Evolutionary conservation across 2,888 invertebrate genomes (phyloP).

Genomic region (Cacoxenus indagator): DNA sequence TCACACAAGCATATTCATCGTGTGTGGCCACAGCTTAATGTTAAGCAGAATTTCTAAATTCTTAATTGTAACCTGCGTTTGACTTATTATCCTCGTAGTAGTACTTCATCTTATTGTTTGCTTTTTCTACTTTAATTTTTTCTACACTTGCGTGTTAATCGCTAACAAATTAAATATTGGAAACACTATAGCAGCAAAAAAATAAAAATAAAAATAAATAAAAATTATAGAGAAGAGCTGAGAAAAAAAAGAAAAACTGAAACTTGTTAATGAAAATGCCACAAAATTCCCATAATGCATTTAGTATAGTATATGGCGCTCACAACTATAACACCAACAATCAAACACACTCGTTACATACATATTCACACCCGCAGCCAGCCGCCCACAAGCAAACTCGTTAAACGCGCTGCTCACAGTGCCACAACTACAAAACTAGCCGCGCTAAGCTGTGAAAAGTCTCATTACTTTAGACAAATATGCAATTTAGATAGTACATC

Average conservation of each 20-base stretch:
- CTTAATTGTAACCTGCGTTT: no score
- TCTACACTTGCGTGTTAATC: constrained; percentile 53
- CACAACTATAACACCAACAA: constrained; percentile 45
- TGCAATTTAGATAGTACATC: constrained; percentile 51
- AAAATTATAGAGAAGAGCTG: neutral
- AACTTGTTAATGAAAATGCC: constrained; percentile 65
- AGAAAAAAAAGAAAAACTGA: constrained; percentile 5
- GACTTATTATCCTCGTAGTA: no score
- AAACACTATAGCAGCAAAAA: constrained; percentile 19
- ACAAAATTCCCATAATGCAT: constrained; percentile 65
- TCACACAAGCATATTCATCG: no score
- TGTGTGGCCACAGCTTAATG: no score
- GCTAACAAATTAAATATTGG: constrained; percentile 57
- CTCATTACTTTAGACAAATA: constrained; percentile 65
- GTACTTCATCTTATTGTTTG: neutral
- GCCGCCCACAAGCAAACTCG: neutral
- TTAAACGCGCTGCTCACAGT: neutral
- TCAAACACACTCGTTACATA: neutral
- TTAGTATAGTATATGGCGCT: constrained; percentile 38
- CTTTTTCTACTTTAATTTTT: constrained; percentile 14
- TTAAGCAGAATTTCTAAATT: no score
- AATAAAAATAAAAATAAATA: neutral
- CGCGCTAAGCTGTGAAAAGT: constrained; percentile 58
- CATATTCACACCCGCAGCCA: neutral
- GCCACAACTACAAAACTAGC: constrained; percentile 13